Evolutionary conservation across 2,888 invertebrate genomes (phyloP).

Genomic region (Phengaris arion): DNA sequence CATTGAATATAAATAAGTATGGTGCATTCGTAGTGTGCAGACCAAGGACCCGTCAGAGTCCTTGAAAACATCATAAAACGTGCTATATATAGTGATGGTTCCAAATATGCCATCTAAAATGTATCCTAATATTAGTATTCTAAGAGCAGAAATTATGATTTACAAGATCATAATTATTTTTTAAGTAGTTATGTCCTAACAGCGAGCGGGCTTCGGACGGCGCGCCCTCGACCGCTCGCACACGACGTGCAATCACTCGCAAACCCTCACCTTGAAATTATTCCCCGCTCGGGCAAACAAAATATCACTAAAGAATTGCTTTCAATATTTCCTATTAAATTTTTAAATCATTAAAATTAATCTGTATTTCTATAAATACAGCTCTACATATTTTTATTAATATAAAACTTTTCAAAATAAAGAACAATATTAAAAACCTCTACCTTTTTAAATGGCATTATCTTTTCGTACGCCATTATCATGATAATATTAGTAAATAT

Average conservation of each 20-base stretch:
- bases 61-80: constrained; percentile 26
- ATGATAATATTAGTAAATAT: constrained; percentile 49
- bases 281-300: constrained; percentile 3
- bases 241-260: constrained; percentile 5
- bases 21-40: constrained; percentile 29
- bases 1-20: constrained; percentile 38
- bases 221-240: neutral
- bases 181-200: constrained; percentile 18
- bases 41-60: constrained; percentile 14
- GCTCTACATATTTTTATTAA: constrained; percentile 20
- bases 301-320: constrained; percentile 45
- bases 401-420: constrained; percentile 28
- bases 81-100: constrained; percentile 29
- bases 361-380: constrained; percentile 24
- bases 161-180: constrained; percentile 12
- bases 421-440: constrained; percentile 24
- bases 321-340: constrained; percentile 44
- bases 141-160: constrained; percentile 26
- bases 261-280: neutral
- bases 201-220: neutral
- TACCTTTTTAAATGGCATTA: constrained; percentile 29
- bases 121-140: constrained; percentile 17
- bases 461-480: constrained; percentile 38
- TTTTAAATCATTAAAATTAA: constrained; percentile 33
- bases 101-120: constrained; percentile 22